Evolutionary conservation across 92 coral and sea anemone species (phyloP), one percentile per base, ranked within the genome.

Genomic region (Phenganax subtilis): DNA sequence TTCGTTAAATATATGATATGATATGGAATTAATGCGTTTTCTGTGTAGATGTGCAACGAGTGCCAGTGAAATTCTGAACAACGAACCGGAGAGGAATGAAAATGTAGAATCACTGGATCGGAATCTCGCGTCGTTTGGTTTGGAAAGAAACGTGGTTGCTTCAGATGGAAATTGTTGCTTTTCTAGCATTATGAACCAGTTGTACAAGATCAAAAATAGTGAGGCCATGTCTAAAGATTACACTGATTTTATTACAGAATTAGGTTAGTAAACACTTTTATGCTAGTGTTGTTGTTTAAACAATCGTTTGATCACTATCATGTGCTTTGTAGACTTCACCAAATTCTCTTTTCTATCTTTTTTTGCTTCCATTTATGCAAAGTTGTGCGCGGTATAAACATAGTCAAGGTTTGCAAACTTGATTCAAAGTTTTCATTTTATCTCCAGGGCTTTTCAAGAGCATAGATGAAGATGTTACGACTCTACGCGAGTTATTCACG

Each of bases 161-260:
- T 84, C 74, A 6, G 96, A 91, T 65, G 96, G 91, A 0, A 86
- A 91, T 75, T 88, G 91, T 37, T 84, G 85, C 74, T 88, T 88
- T 75, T 54, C 81, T n/a, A 60, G 89, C 53, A 74, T 86, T 10
- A 88, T 87, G 2, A 57, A 59, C 44, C 91, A 88, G 59, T 7
- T 91, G 14, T 61, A 78, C 10, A 78, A 78, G 54, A 78, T 78
- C 16, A 78, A 78, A 78, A 72, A 78, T 31, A 52, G 5, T 16
- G 82, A 51, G 28, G 47, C 82, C 8, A 62, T 15, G 8, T 27
- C 65, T n/a, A 53, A 51, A 11, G 82, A 78, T 1, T 78, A 78
- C 54, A 63, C 28, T 44, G 30, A 65, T 2, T 78, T 78, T 44
- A 25, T 78, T 20, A 65, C 65, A 11, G 71, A 78, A 62, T 16